Evolutionary conservation across 2,888 invertebrate species (phyloP).

Genomic region (Dicycla oo): DNA sequence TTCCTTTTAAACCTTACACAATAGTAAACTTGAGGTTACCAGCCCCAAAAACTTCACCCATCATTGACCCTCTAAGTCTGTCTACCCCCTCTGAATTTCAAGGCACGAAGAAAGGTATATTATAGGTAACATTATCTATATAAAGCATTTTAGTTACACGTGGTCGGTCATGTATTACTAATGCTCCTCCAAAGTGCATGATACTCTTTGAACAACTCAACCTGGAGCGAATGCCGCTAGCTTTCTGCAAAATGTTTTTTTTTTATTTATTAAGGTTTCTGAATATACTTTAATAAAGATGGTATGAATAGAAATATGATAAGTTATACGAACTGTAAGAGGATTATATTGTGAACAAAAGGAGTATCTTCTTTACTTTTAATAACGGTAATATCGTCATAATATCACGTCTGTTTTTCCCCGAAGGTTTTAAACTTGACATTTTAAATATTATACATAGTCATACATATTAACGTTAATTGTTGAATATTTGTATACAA

Average conservation of each 20-base stretch:
- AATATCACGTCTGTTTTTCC: too few species aligned
- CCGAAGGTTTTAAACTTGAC: too few species aligned
- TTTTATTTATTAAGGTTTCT: too few species aligned
- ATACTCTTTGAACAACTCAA: constrained; percentile 52
- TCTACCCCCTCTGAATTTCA: background rate
- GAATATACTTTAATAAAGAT: constrained; percentile 12
- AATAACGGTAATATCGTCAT: background rate
- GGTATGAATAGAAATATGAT: background rate
- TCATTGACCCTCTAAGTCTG: background rate
- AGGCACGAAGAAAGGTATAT: constrained; percentile 26
- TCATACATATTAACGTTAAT: too few species aligned
- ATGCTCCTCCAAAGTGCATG: constrained; percentile 55
- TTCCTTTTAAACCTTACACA: background rate
- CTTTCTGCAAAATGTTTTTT: constrained; percentile 38
- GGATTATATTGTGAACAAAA: background rate
- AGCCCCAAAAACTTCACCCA: background rate
- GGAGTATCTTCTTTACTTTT: background rate
- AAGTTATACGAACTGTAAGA: background rate
- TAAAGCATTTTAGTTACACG: constrained; percentile 47
- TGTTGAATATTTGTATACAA: too few species aligned
- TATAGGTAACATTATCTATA: constrained; percentile 32
- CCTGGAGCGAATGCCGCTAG: constrained; percentile 17
- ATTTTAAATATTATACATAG: too few species aligned
- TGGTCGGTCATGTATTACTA: constrained; percentile 47
- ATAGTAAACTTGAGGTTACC: background rate